phyloP scores from a whole-genome alignment of 2,888 invertebrate species.

The Xylophagus ater region DNA sequence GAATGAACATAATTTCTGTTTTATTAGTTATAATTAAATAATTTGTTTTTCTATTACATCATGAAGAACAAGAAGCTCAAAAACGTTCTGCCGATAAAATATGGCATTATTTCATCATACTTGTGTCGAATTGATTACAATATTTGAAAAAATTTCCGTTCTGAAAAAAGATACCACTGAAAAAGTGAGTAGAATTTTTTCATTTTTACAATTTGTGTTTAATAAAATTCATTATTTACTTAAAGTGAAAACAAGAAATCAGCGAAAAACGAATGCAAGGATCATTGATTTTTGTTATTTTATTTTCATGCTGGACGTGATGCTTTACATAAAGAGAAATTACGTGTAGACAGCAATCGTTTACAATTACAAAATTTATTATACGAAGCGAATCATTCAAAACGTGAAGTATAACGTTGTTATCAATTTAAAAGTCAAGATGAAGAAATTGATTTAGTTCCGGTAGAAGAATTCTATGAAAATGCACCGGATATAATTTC shows the following conservation, averaged over 20 bases:
- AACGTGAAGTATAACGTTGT: slow-evolving; percentile 90
- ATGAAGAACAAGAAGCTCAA: slow-evolving; percentile 16
- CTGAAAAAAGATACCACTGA: slow-evolving; percentile 49
- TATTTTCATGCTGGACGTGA: slow-evolving; percentile 73
- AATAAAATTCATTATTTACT: slow-evolving; percentile 19
- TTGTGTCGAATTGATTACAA: slow-evolving; percentile 56
- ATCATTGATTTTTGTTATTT: slow-evolving; percentile 62
- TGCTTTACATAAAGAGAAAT: slow-evolving; percentile 69
- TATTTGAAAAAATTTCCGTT: slow-evolving; percentile 57
- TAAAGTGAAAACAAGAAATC: slow-evolving; percentile 50
- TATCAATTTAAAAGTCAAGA: slow-evolving; percentile 91
- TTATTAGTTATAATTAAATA: no score
- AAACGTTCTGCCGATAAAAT: slow-evolving; percentile 13
- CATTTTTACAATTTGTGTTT: no score
- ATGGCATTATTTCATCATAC: slow-evolving; percentile 15
- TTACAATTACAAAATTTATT: slow-evolving; percentile 84
- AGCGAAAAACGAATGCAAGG: slow-evolving; percentile 59
- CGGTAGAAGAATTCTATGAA: slow-evolving; percentile 70
- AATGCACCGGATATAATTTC: slow-evolving; percentile 63
- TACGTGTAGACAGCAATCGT: slow-evolving; percentile 80
- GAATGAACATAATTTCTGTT: no score
- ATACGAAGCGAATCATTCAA: slow-evolving; percentile 87
- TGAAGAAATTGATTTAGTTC: slow-evolving; percentile 80
- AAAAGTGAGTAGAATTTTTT: no score
- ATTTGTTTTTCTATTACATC: no score